Base-by-base conservation (phyloP, 2,797 vertebrate genomes). In the Amniataba percoides region DNA sequence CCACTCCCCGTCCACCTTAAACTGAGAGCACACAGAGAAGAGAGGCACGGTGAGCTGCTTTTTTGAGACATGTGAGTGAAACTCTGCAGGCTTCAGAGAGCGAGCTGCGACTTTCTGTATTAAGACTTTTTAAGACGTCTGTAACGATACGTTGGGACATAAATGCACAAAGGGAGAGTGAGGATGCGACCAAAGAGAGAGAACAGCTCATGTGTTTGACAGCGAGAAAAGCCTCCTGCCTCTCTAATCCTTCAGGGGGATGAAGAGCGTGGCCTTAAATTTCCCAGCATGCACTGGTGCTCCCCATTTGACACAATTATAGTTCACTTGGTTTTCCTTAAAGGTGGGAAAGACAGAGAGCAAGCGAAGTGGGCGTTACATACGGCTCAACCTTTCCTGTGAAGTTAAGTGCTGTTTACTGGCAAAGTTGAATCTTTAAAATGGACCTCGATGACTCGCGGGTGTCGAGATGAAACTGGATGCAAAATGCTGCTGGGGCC, bases 1-100 rank as follows among this genome's bases (percentile, higher is more conserved):
- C 98, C 98, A 98, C 74, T 96, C 93, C 0, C 95, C 95, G 0
- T 93, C 48, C 25, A 96, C 89, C 92, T 96, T 96, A 87, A 98
- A 99, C 97, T 99, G 87, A 18, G 53, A 78, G 79, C 27, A 63
- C 10, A 36, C 0, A 57, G 2, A 7, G 15, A 36, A 39, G 23
- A 11, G 27, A n/a, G n/a, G n/a, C n/a, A n/a, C n/a, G n/a, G n/a
- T n/a, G n/a, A n/a, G n/a, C n/a, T n/a, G n/a, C n/a, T n/a, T n/a
- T n/a, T n/a, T n/a, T n/a, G n/a, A n/a, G n/a, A n/a, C n/a, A n/a
- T n/a, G n/a, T 6, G 15, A 21, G 23, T 45, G 23, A 6, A 71
- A 27, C 13, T 23, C 13, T 25, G 12, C 27, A 36, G 2, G 10
- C 3, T 18, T 18, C 23, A 16, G 7, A n/a, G 23, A 40, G 18